Evolutionary conservation across 2,888 invertebrate genomes (phyloP), one percentile per base, ranked within the genome.

Genomic region (Drosophila cyrtoloma): DNA sequence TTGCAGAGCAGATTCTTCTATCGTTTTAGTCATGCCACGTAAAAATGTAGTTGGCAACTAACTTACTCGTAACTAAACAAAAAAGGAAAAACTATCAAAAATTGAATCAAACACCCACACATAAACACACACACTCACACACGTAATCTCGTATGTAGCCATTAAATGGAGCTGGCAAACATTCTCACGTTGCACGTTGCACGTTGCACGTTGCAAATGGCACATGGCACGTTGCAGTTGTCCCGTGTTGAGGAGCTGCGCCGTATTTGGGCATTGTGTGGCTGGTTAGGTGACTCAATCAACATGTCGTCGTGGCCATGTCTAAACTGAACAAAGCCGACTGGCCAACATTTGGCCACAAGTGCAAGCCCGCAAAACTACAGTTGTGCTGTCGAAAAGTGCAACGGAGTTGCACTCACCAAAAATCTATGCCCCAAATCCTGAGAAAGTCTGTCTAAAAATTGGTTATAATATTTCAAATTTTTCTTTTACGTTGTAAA

Each of bases 331-430:
- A 73, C 71, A 78, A 87, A 90, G 83, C 87, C 85, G 69, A 68
- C 76, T 90, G 91, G 90, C 92, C 92, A 92, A 92, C 89, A 86
- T 84, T 92, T 92, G 92, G 93, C 92, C 92, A 93, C 92, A 93
- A 93, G 91, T 91, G 92, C 93, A 91, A 92, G 92, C 90, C 92
- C 92, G 83, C 91, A 91, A 91, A 91, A 86, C 66, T 84, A 84
- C 86, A 88, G 60, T 81, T 84, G 71, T 53, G 64, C 50, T 63
- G 65, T 65, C 64, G 80, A 89, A 89, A 87, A 86, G 89, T 89
- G 87, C 85, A 86, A 61, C 30, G 32, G 22, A 19, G 22, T 26
- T 42, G 44, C 58, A 32, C 42, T 39, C 19, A 51, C 51, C 28
- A 26, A 47, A 47, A 47, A 26, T 16, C 47, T 2, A 5, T 47